Conservation (phyloP, 2,888 invertebrate species). For the Dasysyrphus tricinctus region DNA sequence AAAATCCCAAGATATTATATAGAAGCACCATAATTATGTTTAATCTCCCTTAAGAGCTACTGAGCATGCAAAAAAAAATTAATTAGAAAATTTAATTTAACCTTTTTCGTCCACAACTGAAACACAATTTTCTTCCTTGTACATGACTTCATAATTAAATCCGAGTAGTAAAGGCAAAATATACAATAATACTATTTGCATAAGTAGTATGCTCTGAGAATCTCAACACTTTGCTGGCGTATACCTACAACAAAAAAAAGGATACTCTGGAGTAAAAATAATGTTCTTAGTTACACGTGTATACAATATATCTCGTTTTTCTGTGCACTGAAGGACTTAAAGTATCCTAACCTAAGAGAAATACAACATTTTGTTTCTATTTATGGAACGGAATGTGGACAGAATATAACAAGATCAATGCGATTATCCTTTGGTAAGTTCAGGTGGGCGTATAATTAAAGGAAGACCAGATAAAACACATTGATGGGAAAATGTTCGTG, state of each 20-base stretch:
- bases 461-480: not conserved
- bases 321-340: not conserved
- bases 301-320: not conserved
- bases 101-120: slow-evolving; percentile 11
- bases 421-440: not conserved
- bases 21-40: not conserved
- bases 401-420: not conserved
- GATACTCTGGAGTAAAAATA: not conserved
- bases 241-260: not conserved
- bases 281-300: slow-evolving; percentile 1
- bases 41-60: slow-evolving; percentile 11
- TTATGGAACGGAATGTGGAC: not conserved
- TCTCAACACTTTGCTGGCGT: not conserved
- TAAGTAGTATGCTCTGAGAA: not conserved
- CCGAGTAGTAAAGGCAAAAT: not conserved
- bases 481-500: not conserved
- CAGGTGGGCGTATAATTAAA: not conserved
- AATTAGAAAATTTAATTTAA: slow-evolving; percentile 36
- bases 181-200: slow-evolving; percentile 6
- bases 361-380: not conserved
- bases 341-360: not conserved
- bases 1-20: not conserved
- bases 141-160: slow-evolving; percentile 16
- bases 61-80: not conserved
- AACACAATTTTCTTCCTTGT: not conserved